phyloP scores from a whole-genome alignment of 2,113 vertebrate species.

The Pseudorectes ferrugineus region DNA sequence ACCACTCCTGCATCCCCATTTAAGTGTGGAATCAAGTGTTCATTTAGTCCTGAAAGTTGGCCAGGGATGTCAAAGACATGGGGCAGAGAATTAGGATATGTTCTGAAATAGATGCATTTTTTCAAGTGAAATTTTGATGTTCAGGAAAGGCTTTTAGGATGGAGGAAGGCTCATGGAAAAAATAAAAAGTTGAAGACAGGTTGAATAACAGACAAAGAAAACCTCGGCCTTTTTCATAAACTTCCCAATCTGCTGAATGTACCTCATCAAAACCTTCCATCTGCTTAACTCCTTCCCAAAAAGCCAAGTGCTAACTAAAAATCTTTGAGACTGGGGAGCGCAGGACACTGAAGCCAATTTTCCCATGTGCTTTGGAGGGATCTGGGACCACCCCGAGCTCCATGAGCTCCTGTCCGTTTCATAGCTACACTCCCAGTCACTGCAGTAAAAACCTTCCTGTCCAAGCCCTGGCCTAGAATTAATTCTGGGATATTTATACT shows the following conservation, averaged over 20 bases:
- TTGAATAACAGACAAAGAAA: background rate
- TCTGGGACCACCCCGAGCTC: background rate
- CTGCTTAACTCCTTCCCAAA: background rate
- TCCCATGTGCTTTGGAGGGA: background rate
- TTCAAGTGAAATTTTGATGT: background rate
- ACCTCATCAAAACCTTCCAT: background rate
- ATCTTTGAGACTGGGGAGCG: background rate
- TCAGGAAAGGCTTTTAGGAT: background rate
- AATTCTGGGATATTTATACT: background rate
- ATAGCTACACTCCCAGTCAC: background rate
- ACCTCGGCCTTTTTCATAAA: background rate
- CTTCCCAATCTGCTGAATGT: background rate
- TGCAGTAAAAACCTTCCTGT: background rate
- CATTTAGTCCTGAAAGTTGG: background rate
- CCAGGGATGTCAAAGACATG: background rate
- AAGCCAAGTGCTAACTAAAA: background rate
- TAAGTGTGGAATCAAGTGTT: background rate
- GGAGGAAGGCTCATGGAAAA: background rate
- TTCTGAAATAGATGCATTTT: background rate
- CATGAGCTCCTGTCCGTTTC: background rate
- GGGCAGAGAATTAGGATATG: background rate
- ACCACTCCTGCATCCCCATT: background rate
- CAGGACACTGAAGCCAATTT: background rate
- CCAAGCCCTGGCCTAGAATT: fast-evolving
- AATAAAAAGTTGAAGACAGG: background rate